A percentile compares a stretch with the other conserved stretches of the same genome.
Conservation (phyloP, 2,888 invertebrate genomes). For the Plagodis pulveraria region DNA sequence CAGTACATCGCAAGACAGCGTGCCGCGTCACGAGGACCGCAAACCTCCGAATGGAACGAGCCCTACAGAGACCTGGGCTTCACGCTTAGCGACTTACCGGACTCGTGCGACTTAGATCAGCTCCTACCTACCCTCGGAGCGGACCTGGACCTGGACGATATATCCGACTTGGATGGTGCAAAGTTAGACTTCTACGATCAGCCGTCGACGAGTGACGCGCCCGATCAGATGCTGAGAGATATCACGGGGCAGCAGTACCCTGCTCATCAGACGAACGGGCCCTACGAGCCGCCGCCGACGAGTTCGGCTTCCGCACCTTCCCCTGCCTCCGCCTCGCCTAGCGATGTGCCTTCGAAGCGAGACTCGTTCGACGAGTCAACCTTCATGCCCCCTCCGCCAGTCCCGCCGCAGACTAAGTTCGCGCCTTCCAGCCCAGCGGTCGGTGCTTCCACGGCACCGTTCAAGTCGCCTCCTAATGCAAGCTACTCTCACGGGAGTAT, state of each 20-base stretch:
- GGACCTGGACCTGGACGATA: slow-evolving; percentile 84
- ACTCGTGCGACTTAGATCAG: slow-evolving; percentile 86
- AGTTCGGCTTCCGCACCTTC: slow-evolving; percentile 33
- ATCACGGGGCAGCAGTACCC: slow-evolving; percentile 61
- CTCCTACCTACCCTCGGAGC: slow-evolving; percentile 86
- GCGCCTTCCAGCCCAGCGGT: slow-evolving; percentile 18
- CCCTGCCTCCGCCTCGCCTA: slow-evolving; percentile 35
- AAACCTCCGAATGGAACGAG: slow-evolving; percentile 78
- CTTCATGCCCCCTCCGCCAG: slow-evolving; percentile 72
- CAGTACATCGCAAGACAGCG: slow-evolving; percentile 86
- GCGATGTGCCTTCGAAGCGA: slow-evolving; percentile 44
- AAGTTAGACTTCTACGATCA: slow-evolving; percentile 73
- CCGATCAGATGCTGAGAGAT: slow-evolving; percentile 58
- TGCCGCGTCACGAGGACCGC: slow-evolving; percentile 66
- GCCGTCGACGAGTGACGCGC: slow-evolving; percentile 51
- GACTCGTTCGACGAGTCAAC: slow-evolving; percentile 51
- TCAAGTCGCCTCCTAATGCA: slow-evolving; percentile 33
- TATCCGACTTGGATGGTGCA: slow-evolving; percentile 69
- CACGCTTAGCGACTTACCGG: slow-evolving; percentile 73
- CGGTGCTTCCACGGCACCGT: slow-evolving; percentile 25
- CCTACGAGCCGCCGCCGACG: slow-evolving; percentile 47
- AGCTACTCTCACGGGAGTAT: slow-evolving; percentile 32
- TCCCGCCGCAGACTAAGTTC: slow-evolving; percentile 59
- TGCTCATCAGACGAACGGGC: slow-evolving; percentile 47
- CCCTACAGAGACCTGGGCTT: slow-evolving; percentile 75